Conservation (phyloP, 2,888 invertebrate species). For the Pyrrhia umbra region DNA sequence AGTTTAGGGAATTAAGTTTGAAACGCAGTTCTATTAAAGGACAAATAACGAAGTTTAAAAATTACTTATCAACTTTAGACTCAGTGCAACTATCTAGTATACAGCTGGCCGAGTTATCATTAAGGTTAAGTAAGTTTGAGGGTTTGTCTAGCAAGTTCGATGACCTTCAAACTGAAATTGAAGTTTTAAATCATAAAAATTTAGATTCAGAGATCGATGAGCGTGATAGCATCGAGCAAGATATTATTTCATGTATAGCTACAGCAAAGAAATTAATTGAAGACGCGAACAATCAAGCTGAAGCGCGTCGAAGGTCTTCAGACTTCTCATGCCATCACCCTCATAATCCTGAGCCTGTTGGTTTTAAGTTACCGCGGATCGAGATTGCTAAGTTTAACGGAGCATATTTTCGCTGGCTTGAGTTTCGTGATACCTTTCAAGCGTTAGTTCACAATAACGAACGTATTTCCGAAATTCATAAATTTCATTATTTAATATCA, state of each 20-base stretch:
- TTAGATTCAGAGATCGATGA: conserved; percentile 20
- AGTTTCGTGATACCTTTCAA: conserved; percentile 44
- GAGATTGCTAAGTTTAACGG: conserved; percentile 44
- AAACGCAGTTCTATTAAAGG: conserved; percentile 9
- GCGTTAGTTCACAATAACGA: conserved; percentile 44
- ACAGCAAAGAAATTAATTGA: conserved; percentile 8
- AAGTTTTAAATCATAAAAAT: conserved; percentile 4
- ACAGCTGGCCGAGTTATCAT: conserved; percentile 6
- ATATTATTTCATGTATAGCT: conserved; percentile 16
- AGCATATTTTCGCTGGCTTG: conserved; percentile 34
- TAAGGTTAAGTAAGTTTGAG: conserved; percentile 20
- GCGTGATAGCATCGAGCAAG: conserved; percentile 18
- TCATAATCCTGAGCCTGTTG: conserved; percentile 3
- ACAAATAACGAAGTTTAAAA: too few species aligned
- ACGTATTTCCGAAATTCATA: conserved; percentile 35
- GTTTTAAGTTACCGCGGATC: conserved; percentile 47
- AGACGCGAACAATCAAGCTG: conserved; percentile 4
- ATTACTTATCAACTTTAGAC: conserved; percentile 6
- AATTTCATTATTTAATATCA: conserved; percentile 47
- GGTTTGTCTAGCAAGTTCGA: conserved; percentile 8
- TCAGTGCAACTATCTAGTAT: conserved; percentile 1
- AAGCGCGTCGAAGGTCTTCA: conserved; percentile 5
- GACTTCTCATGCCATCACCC: neutral
- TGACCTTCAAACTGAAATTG: conserved; percentile 15
- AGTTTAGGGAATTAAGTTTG: neutral